Conservation (phyloP, 2,888 invertebrate species). For the Mellilla xanthometata region DNA sequence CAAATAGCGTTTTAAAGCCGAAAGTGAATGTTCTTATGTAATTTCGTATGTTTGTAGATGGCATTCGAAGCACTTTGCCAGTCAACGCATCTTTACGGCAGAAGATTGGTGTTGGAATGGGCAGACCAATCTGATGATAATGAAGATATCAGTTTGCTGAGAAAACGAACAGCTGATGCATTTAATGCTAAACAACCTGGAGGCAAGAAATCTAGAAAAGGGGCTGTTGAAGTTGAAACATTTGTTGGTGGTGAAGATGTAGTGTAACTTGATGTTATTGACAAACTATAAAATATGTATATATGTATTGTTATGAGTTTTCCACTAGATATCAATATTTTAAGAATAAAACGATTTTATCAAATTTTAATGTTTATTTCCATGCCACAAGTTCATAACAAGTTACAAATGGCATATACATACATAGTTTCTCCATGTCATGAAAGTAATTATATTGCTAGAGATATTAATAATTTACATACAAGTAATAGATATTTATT, state of each 20-base stretch:
- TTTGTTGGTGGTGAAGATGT: slow-evolving; percentile 63
- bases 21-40: no score
- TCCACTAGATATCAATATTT: slow-evolving; percentile 2
- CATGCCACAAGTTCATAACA: slow-evolving; percentile 40
- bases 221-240: slow-evolving; percentile 66
- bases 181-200: slow-evolving; percentile 66
- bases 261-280: slow-evolving; percentile 1
- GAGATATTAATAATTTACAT: slow-evolving; percentile 18
- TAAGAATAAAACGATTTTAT: slow-evolving; percentile 20
- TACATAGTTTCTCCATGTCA: slow-evolving; percentile 19
- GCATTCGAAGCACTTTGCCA: slow-evolving; percentile 96
- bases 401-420: slow-evolving; percentile 38
- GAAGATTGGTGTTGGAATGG: slow-evolving; percentile 98
- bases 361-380: slow-evolving; percentile 53
- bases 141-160: slow-evolving; percentile 89
- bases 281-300: no score
- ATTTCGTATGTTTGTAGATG: slow-evolving; percentile 78
- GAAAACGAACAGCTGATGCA: slow-evolving; percentile 91
- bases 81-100: slow-evolving; percentile 98
- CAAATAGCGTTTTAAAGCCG: no score
- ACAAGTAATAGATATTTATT: slow-evolving; percentile 14
- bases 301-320: no score
- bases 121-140: slow-evolving; percentile 87
- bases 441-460: slow-evolving; percentile 20
- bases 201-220: slow-evolving; percentile 74